These are phyloP conservation scores for Tineola bisselliella DNA, from an alignment of 2,888 invertebrate species.

Conservation along the genomic window DNA sequence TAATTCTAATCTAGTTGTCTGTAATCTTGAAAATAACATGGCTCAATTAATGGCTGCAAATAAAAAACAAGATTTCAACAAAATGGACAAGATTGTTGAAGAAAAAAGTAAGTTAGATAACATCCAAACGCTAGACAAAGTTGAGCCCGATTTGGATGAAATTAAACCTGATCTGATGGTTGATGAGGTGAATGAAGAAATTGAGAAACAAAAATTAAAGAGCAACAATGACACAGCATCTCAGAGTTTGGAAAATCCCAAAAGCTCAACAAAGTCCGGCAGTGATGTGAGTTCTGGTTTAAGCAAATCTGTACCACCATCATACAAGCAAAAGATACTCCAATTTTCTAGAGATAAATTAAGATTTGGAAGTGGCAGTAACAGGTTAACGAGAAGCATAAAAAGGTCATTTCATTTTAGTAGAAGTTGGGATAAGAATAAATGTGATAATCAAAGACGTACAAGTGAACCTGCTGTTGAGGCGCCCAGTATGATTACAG, in stretches of 20 bases:
- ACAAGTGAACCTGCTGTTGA: conserved; percentile 57
- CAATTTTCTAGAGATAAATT: conserved; percentile 61
- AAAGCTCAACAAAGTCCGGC: conserved; percentile 51
- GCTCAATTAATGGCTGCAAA: conserved; percentile 51
- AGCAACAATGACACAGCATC: conserved; percentile 48
- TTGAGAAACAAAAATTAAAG: conserved; percentile 41
- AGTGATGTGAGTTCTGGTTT: conserved; percentile 52
- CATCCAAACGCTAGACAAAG: conserved; percentile 22
- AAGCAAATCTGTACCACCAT: conserved; percentile 62
- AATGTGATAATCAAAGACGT: conserved; percentile 44
- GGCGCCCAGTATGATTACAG: conserved; percentile 28
- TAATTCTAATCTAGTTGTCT: conserved; percentile 58
- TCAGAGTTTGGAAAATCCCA: conserved; percentile 54
- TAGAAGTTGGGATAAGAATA: conserved; percentile 57
- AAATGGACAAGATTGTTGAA: conserved; percentile 59
- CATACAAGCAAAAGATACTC: conserved; percentile 59
- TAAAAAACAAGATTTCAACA: conserved; percentile 41
- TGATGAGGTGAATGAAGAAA: conserved; percentile 23
- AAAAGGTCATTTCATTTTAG: conserved; percentile 61
- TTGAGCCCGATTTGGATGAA: conserved; percentile 18
- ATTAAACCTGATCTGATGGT: conserved; percentile 23
- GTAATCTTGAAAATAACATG: conserved; percentile 61
- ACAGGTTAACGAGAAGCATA: conserved; percentile 55
- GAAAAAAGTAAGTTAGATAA: conserved; percentile 40
- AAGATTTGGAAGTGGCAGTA: conserved; percentile 56